Percentiles rank a stretch among this genome's conserved stretches.
Conservation (phyloP, 1,140 invertebrate species). For the Drosophila repleta region DNA sequence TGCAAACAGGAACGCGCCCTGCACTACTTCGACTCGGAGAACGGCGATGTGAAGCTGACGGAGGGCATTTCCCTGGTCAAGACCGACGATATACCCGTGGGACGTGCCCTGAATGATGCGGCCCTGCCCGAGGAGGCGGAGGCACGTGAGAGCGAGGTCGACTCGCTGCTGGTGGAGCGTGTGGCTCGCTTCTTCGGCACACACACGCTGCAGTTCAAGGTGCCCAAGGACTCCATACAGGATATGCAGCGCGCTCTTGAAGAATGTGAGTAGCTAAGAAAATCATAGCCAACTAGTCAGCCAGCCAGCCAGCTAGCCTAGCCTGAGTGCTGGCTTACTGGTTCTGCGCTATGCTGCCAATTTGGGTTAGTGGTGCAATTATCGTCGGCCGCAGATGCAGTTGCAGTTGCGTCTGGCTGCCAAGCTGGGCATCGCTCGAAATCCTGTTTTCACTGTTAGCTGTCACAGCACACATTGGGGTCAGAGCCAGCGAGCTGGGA, state of each 20-base stretch:
- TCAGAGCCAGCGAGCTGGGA: constrained; percentile 44
- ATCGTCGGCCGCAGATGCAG: constrained; percentile 25
- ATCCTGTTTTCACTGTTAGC: constrained; percentile 83
- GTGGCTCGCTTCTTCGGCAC: constrained; percentile 90
- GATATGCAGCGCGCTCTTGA: constrained; percentile 88
- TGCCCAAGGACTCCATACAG: constrained; percentile 88
- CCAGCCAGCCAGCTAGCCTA: background rate
- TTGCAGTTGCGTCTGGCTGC: constrained; percentile 9
- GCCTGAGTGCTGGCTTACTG: constrained; percentile 45
- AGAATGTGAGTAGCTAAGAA: constrained; percentile 84
- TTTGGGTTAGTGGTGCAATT: constrained; percentile 76
- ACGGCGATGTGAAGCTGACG: constrained; percentile 86
- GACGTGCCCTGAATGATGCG: constrained; percentile 84
- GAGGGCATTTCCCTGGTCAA: constrained; percentile 90
- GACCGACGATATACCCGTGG: constrained; percentile 85
- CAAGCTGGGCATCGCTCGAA: constrained; percentile 37
- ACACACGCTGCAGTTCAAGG: constrained; percentile 91
- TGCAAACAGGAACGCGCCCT: constrained; percentile 86
- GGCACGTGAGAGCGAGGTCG: constrained; percentile 90
- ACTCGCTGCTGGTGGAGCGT: constrained; percentile 90
- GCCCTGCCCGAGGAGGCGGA: constrained; percentile 88
- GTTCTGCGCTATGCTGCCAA: constrained; percentile 52
- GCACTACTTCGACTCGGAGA: constrained; percentile 87
- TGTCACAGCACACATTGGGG: constrained; percentile 61
- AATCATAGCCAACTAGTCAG: no score